A percentile compares a stretch with the other conserved stretches of the same genome.
phyloP scores from a whole-genome alignment of 2,113 vertebrate genomes.

The Lagopus muta region DNA sequence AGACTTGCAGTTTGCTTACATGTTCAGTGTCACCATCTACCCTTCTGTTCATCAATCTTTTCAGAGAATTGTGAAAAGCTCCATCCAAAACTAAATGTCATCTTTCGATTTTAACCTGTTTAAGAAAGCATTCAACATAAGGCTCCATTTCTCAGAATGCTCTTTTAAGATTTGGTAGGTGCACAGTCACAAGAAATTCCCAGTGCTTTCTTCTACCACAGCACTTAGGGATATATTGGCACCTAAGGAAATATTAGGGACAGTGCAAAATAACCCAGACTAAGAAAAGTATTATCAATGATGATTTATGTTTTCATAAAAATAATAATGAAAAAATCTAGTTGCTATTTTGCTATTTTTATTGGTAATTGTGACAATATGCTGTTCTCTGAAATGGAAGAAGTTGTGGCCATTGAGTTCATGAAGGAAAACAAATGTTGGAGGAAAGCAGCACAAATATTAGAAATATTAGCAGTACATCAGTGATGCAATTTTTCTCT shows the following conservation, averaged over 20 bases:
- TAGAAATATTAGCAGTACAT: not conserved
- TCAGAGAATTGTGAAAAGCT: not conserved
- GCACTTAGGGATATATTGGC: not conserved
- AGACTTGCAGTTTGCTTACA: not conserved
- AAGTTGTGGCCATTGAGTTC: not conserved
- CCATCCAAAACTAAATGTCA: not conserved
- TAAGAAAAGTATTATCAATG: not conserved
- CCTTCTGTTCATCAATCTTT: not conserved
- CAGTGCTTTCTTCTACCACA: not conserved
- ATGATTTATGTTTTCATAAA: not conserved
- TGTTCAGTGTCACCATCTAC: not conserved
- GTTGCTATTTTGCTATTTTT: fast-evolving
- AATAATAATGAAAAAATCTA: not conserved
- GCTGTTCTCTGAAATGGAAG: not conserved
- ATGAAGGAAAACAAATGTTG: not conserved
- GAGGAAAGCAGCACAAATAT: not conserved
- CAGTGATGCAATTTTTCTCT: not conserved
- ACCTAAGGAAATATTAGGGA: not conserved
- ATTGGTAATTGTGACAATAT: not conserved
- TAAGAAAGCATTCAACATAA: not conserved
- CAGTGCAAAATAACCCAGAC: not conserved
- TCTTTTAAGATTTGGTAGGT: not conserved
- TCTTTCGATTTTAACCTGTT: not conserved
- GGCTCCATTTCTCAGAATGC: not conserved
- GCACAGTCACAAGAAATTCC: not conserved